A percentile compares a stretch with the other conserved stretches of the same genome.
These are phyloP conservation scores for Drosophila baimaii DNA, from an alignment of 1,140 invertebrate genomes.

Conservation along the genomic window DNA sequence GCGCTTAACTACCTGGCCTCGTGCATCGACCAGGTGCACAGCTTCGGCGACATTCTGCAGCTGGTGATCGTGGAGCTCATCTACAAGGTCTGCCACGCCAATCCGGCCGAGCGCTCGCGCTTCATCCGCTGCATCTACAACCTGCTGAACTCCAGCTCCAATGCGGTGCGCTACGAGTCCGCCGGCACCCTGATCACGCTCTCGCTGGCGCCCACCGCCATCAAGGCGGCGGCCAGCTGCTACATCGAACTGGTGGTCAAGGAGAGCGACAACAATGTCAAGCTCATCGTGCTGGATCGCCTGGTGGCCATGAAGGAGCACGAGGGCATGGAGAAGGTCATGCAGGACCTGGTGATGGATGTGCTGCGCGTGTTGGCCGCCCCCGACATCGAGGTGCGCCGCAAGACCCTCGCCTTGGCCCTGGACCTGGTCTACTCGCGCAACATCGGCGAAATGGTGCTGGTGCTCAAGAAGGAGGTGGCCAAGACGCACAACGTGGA, in stretches of 20 bases:
- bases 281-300: slow-evolving; percentile 98
- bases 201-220: slow-evolving; percentile 97
- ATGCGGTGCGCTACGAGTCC: slow-evolving; percentile 99
- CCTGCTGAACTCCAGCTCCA: slow-evolving; percentile 97
- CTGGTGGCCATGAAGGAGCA: slow-evolving; percentile 95
- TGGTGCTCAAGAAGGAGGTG: slow-evolving; percentile 97
- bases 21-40: slow-evolving; percentile 96
- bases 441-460: slow-evolving; percentile 98
- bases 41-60: slow-evolving; percentile 99
- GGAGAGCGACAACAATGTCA: slow-evolving; percentile 99
- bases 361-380: slow-evolving; percentile 96
- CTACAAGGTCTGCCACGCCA: slow-evolving; percentile 99
- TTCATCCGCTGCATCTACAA: slow-evolving; percentile 99
- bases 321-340: slow-evolving; percentile 94
- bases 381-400: slow-evolving; percentile 96
- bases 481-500: slow-evolving; percentile 96
- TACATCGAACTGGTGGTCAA: slow-evolving; percentile 99
- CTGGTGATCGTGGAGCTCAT: slow-evolving; percentile 99
- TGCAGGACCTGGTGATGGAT: slow-evolving; percentile 99
- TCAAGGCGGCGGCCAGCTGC: slow-evolving; percentile 98
- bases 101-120: slow-evolving; percentile 97
- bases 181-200: slow-evolving; percentile 99
- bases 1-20: slow-evolving; percentile 96
- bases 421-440: slow-evolving; percentile 97
- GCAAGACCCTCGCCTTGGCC: slow-evolving; percentile 94